Evolutionary conservation across 2,888 invertebrate genomes (phyloP).

Genomic region (Mamestra brassicae): DNA sequence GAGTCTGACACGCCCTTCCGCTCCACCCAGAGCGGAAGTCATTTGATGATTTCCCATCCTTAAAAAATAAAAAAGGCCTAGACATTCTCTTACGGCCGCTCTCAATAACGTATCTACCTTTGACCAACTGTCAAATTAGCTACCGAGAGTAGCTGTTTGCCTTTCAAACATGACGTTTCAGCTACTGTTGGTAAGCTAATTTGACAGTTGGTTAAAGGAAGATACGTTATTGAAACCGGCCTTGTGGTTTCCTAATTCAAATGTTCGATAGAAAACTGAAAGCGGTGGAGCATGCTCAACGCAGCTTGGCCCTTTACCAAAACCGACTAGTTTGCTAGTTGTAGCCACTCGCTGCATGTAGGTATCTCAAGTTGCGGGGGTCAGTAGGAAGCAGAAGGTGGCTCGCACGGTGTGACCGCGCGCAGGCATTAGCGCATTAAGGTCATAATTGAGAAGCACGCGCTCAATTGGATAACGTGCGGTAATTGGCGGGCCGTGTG

Average conservation of each 20-base stretch:
- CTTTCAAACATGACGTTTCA: too few relatives aligned
- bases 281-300: not conserved
- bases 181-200: too few relatives aligned
- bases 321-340: not conserved
- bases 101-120: too few relatives aligned
- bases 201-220: too few relatives aligned
- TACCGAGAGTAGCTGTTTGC: too few relatives aligned
- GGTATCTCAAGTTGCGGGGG: conserved; percentile 3
- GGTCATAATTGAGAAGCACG: conserved; percentile 74
- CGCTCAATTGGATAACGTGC: conserved; percentile 76
- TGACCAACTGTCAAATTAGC: too few relatives aligned
- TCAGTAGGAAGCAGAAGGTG: conserved; percentile 36
- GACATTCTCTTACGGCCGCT: not conserved
- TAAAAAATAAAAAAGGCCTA: too few relatives aligned
- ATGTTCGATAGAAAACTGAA: not conserved
- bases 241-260: too few relatives aligned
- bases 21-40: too few relatives aligned
- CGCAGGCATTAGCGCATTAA: conserved; percentile 71
- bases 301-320: not conserved
- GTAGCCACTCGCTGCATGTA: not conserved
- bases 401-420: conserved; percentile 35
- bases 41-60: too few relatives aligned
- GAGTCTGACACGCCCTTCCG: too few relatives aligned
- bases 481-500: conserved; percentile 76
- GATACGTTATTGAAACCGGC: too few relatives aligned